Percentiles rank a stretch among this genome's conserved stretches.
Evolutionary conservation across 1,140 invertebrate genomes (phyloP).

Genomic region (Drosophila micromelanica): DNA sequence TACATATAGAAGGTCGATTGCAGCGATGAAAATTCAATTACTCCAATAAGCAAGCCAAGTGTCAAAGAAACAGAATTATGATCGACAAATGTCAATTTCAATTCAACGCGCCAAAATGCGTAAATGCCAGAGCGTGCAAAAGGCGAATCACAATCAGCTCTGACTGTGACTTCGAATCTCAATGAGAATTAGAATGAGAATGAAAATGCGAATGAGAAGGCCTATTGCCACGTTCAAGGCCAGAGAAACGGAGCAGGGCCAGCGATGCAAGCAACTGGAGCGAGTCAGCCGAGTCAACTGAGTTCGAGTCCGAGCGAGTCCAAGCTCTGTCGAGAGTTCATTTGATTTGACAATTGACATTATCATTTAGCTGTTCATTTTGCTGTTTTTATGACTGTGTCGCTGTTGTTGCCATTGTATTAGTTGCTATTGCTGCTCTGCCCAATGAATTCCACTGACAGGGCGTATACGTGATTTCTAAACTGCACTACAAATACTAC

Average conservation of each 20-base stretch:
- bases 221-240: constrained; percentile 41
- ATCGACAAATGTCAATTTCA: constrained; percentile 64
- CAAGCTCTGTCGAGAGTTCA: constrained; percentile 1
- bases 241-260: constrained; percentile 37
- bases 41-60: constrained; percentile 64
- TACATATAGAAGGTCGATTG: constrained; percentile 27
- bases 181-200: constrained; percentile 17
- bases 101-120: constrained; percentile 40
- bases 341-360: constrained; percentile 41
- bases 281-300: constrained; percentile 34
- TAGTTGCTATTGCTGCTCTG: neutral
- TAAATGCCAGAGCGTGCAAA: constrained; percentile 19
- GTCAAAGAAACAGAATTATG: constrained; percentile 49
- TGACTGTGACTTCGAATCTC: constrained; percentile 11
- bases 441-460: constrained; percentile 29
- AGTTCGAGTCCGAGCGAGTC: constrained; percentile 24
- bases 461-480: constrained; percentile 45
- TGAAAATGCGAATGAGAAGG: constrained; percentile 7
- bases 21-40: constrained; percentile 67
- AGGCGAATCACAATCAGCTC: constrained; percentile 10
- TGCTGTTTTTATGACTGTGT: neutral
- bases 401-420: neutral
- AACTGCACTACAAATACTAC: neutral
- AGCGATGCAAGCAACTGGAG: constrained; percentile 22
- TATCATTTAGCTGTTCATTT: neutral